Base-by-base conservation (phyloP, 2,113 vertebrate genomes). In the Leptocoma aspasia region DNA sequence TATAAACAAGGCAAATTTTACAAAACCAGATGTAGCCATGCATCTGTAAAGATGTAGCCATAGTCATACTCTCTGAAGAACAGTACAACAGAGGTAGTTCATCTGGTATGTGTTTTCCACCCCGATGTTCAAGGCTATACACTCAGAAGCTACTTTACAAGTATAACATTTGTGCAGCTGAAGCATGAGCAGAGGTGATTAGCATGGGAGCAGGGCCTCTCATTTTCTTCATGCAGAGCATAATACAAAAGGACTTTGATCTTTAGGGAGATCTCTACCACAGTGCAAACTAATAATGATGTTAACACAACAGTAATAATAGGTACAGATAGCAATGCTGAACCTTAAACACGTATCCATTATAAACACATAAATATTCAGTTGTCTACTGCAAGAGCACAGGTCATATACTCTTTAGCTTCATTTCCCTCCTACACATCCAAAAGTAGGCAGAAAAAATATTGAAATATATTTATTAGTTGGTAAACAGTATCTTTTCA, bases 281-380 rank as follows among this genome's bases (percentile, higher is more conserved):
- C 73, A 86, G 54, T 50, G 60, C 59, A 76, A 87, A 91, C 91
- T 90, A 94, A 94, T 90, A 56, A 85, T 80, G 44, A 83, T 90
- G 56, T 70, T 91, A 97, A 66, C 53, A 78, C 95, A 94, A 81
- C 80, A 86, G 26, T 93, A 95, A 93, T 95, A 93, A 94, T 80
- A 91, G 82, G 84, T 84, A 95, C 61, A 61, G n/a, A 94, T 91
- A 90, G 63, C 87, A 90, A 73, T 45, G 57, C 19, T 94, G 85
- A 94, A 88, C 84, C 63, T 79, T 63, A 61, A 95, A 83, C 35
- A 66, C 20, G 33, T 73, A 88, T 81, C 75, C 87, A 90, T 95
- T 88, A 92, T 80, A 94, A 92, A 92, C 71, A 94, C 54, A 93
- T 92, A 95, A 95, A 95, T 80, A 96, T 90, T 88, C 92, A 83